Evolutionary conservation across 2,113 vertebrate species (phyloP), one percentile per base, ranked within the genome.

Genomic region (Oenanthe melanoleuca): DNA sequence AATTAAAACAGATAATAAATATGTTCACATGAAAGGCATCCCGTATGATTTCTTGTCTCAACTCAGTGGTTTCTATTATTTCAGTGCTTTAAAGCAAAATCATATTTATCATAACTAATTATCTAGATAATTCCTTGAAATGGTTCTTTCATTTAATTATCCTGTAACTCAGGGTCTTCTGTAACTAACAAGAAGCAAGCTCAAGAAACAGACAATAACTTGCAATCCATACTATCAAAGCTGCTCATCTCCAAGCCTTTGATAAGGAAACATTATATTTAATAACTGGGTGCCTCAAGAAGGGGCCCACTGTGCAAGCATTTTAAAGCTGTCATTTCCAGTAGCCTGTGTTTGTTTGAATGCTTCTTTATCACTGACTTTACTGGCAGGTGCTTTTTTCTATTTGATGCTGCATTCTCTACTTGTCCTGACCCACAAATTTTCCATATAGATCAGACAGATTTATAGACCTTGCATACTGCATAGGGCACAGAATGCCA

Each of bases 81-180:
- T 74, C 64, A 85, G 37, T 67, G 25, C 73, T 91, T 64, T 80
- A 82, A 87, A 94, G 50, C 42, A 89, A 96, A 93, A 86, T 64
- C 53, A 20, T 95, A 96, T 93, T 97, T 95, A 94, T 72, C 80
- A 87, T 47, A 82, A 86, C 63, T 96, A 97, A 96, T 80, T 97
- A 73, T 80, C 56, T 61, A 88, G 84, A 87, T 93, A 95, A 96
- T 93, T 97, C 73, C 42, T 90, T 96, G 85, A 92, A 97, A 88
- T 80, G 42, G 67, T 86, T 55, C 55, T 91, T 96, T 94, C 92
- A 63, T 96, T 95, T 88, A 93, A 96, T 91, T 89, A 89, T 88
- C 74, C 66, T 92, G 50, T 80, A 92, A 86, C 56, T 66, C 17
- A 31, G 73, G 80, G 50, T 84, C 73, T 90, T 83, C 83, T 3